Percentiles rank a stretch among this genome's conserved stretches.
These are phyloP conservation scores for Emydura subglobosa DNA, from an alignment of 2,113 vertebrate species.

Conservation along the genomic window DNA sequence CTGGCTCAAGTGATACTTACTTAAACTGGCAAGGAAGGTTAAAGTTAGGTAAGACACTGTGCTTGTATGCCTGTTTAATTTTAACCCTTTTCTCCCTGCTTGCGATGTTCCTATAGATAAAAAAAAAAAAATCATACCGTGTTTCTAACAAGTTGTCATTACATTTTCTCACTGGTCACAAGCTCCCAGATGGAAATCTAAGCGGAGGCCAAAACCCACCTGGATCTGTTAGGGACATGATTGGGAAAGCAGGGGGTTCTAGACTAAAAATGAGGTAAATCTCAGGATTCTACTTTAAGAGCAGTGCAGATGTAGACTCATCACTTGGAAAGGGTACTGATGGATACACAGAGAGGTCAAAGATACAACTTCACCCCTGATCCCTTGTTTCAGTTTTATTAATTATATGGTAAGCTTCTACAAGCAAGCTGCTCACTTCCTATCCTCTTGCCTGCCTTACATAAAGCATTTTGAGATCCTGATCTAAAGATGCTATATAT, in stretches of 20 bases:
- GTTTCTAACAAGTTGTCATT: neutral
- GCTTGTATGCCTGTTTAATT: neutral
- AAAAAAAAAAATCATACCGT: neutral
- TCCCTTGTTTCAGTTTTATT: neutral
- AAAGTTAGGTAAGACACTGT: neutral
- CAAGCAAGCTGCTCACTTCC: neutral
- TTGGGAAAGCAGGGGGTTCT: neutral
- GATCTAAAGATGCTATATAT: too few species aligned
- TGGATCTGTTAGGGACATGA: neutral
- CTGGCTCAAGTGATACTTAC: too few species aligned
- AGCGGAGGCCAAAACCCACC: neutral
- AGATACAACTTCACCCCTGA: neutral
- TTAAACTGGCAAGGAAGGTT: neutral
- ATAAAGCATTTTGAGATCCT: too few species aligned
- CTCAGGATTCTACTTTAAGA: too few species aligned
- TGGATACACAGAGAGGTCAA: neutral
- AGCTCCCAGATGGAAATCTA: neutral
- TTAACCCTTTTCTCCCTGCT: neutral
- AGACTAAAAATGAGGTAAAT: neutral
- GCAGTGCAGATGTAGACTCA: neutral
- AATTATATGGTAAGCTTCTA: neutral
- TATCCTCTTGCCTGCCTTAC: neutral
- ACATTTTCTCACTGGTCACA: neutral
- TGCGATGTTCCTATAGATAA: neutral
- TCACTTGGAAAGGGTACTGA: neutral